phyloP scores from a whole-genome alignment of 2,888 invertebrate genomes.

The Meganola albula region DNA sequence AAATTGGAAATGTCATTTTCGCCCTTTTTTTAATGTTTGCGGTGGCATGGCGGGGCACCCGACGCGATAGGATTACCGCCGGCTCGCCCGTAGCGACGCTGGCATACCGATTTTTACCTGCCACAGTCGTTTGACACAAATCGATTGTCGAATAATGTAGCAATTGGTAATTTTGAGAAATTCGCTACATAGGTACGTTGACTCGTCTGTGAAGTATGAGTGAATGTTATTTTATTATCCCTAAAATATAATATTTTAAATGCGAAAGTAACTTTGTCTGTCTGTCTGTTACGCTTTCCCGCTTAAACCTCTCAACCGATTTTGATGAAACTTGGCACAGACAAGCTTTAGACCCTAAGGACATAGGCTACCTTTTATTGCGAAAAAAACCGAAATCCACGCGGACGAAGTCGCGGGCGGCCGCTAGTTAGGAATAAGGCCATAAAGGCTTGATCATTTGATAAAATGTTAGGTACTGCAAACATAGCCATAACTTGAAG shows the following conservation, averaged over 20 bases:
- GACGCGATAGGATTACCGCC: conserved; percentile 59
- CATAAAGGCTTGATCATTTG: no score
- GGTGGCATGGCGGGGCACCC: conserved; percentile 46
- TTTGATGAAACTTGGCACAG: no score
- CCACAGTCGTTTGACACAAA: conserved; percentile 50
- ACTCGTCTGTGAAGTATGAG: conserved; percentile 38
- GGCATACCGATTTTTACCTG: conserved; percentile 49
- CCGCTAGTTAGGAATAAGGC: no score
- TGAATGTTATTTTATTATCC: conserved; percentile 27
- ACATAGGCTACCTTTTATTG: no score
- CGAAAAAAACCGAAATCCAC: no score
- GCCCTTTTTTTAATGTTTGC: conserved; percentile 76
- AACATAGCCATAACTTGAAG: no score
- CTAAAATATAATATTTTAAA: background rate
- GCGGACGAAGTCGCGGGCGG: no score
- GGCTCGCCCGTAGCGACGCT: conserved; percentile 43
- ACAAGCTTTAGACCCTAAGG: no score
- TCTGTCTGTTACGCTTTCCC: no score
- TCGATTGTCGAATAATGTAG: conserved; percentile 52
- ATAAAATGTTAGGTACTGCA: no score
- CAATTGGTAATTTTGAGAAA: conserved; percentile 52
- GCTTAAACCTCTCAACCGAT: no score
- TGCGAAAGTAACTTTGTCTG: background rate
- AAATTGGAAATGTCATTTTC: conserved; percentile 80
- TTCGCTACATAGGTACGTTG: conserved; percentile 20